A percentile compares a stretch with the other conserved stretches of the same genome.
Conservation (phyloP, 2,797 vertebrate species). For the Neomorphus geoffroyi region DNA sequence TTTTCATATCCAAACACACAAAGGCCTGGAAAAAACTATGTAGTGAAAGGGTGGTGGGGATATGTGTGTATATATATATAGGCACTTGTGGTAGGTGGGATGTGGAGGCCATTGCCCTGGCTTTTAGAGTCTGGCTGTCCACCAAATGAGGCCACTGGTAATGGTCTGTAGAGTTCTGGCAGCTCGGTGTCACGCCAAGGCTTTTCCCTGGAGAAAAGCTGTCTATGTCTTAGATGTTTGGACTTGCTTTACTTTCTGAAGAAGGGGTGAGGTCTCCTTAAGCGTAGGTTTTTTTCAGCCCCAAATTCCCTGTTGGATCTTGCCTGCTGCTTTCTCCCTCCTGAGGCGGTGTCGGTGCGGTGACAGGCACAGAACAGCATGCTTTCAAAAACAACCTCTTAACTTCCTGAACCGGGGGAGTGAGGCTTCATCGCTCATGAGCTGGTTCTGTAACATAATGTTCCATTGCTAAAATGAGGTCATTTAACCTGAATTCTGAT, state of each 20-base stretch:
- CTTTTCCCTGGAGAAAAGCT: conserved; percentile 15
- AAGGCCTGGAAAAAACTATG: not conserved
- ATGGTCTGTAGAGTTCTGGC: not conserved
- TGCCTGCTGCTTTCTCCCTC: conserved; percentile 20
- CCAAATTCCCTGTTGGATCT: conserved; percentile 14
- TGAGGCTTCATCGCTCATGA: conserved; percentile 1
- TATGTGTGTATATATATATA: too few species aligned
- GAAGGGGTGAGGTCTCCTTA: conserved; percentile 41
- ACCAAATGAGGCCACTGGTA: not conserved
- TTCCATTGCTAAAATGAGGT: not conserved
- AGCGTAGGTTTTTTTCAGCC: not conserved
- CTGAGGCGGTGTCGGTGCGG: not conserved
- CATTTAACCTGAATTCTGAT: not conserved
- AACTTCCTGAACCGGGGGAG: not conserved
- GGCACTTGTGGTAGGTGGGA: not conserved
- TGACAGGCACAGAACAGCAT: conserved; percentile 6
- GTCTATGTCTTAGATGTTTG: conserved; percentile 53
- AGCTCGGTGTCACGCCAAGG: conserved; percentile 7
- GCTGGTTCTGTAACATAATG: not conserved
- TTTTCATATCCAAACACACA: not conserved
- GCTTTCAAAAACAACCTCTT: conserved; percentile 13
- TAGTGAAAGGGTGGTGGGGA: not conserved
- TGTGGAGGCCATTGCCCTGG: not conserved
- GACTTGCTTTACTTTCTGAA: conserved; percentile 53
- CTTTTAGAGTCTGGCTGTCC: not conserved